Base-by-base conservation (phyloP, 37 sponge, comb jelly and placozoan species). In the Hexactinellida sp. region DNA sequence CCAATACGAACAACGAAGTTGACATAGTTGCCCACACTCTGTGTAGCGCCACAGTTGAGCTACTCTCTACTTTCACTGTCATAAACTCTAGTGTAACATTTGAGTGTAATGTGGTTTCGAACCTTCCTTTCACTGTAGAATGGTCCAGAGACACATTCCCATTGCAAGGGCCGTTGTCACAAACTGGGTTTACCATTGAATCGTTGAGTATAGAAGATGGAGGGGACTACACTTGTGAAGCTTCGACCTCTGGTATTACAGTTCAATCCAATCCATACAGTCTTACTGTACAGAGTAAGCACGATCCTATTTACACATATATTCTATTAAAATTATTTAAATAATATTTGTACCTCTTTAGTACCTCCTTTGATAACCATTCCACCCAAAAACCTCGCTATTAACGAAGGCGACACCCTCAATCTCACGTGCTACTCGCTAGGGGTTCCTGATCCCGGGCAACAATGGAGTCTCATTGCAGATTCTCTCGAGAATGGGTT, bases 311-410 rank as follows among this genome's bases (percentile, higher is more conserved):
- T n/a, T n/a, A n/a, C n/a, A n/a, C n/a, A n/a, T n/a, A n/a, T n/a
- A n/a, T n/a, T n/a, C n/a, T n/a, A n/a, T n/a, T n/a, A n/a, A n/a
- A n/a, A n/a, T n/a, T n/a, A n/a, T n/a, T n/a, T n/a, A n/a, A n/a
- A n/a, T n/a, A n/a, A n/a, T n/a, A n/a, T n/a, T 19, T 47, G 16
- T 47, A 47, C 52, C 16, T 47, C 52, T 47, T 16, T 52, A 85
- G 85, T 85, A 5, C 85, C 85, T 34, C 85, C 85, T 3, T 25
- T 0, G 13, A 85, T 85, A 30, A 85, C 85, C 0, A 52, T 85
- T 28, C 85, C 85, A 37, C 85, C 85, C 1, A 85, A 30, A 9
- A 36, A 47, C 23, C 32, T 85, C 54, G 85, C 85, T 38, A 52
- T 85, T 1, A 30, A 85, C 36, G 13, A 54, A 10, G 52, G 54